phyloP scores from a whole-genome alignment of 2,888 invertebrate species.

The Nasonia oneida region DNA sequence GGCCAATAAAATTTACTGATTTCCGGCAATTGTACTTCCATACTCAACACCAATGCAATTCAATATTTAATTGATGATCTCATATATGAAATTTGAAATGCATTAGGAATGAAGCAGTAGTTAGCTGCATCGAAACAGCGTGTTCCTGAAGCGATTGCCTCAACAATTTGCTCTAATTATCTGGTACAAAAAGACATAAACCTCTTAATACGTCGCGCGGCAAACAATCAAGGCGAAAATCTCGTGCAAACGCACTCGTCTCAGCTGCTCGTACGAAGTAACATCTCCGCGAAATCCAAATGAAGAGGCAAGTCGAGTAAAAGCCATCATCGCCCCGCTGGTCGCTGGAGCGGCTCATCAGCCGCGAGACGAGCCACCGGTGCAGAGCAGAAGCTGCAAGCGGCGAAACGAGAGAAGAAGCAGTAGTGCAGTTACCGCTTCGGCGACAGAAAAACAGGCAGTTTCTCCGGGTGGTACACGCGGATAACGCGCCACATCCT shows the following conservation, averaged over 20 bases:
- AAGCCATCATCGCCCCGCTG: neutral
- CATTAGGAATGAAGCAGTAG: too few species aligned
- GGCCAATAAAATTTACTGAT: too few species aligned
- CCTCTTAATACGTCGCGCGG: too few species aligned
- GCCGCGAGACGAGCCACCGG: neutral
- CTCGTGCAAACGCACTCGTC: neutral
- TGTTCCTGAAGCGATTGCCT: too few species aligned
- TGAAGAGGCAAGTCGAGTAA: neutral
- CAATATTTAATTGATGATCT: too few species aligned
- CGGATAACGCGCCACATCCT: neutral
- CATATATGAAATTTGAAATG: too few species aligned
- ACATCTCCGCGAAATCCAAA: neutral
- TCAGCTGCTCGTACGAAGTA: constrained; percentile 6
- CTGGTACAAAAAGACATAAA: too few species aligned
- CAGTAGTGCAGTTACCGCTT: neutral
- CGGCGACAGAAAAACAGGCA: constrained; percentile 19
- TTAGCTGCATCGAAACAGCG: too few species aligned
- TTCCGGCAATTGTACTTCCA: too few species aligned
- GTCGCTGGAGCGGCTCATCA: neutral
- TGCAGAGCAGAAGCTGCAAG: neutral
- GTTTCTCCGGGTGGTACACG: constrained; percentile 36
- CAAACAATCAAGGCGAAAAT: neutral
- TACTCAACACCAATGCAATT: too few species aligned
- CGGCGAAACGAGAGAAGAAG: neutral
- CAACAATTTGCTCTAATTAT: too few species aligned